Base-by-base conservation (phyloP, 2,888 invertebrate species). In the Anthrax anthrax region DNA sequence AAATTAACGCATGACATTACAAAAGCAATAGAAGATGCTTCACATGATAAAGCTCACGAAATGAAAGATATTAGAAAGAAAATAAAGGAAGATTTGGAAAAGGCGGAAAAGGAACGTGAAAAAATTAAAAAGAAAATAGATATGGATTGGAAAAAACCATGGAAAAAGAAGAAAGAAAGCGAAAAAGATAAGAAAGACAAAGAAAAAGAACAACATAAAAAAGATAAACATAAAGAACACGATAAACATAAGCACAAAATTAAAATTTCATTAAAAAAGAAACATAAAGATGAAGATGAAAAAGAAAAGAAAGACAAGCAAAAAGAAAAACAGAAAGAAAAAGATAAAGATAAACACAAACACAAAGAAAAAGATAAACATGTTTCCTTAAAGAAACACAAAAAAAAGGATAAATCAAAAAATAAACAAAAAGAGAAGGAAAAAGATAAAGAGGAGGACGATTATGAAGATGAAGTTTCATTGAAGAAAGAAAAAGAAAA, bases 1-100 rank as follows among this genome's bases (percentile, higher is more conserved):
- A 45, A 46, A 37, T 32, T 48, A 16, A 48, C 48, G 5, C 42
- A 46, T 29, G 27, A 48, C n/a, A 45, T 48, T 10, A 46, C 48
- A 18, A 48, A 48, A 39, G 45, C 48, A n/a, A 43, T 47, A 13
- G 41, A 44, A 4, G 41, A 46, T 19, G 41, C 46, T 18, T 39
- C 46, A 6, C 40, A 41, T 12, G 19, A 46, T 16, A 46, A 46
- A 27, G 17, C 19, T 2, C 40, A 46, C 18, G 46, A 46, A 18
- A 27, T 46, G 14, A 37, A 46, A 17, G 41, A 41, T 27, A 27
- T 41, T 18, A 37, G 27, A 27, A 46, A 46, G 18, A 37, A 46
- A 27, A 46, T 46, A 12, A 8, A 42, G 8, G 37, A 46, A 14
- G 17, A 46, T 23, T 29, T 46, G 12, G 41, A 46, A n/a, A 37